These are phyloP conservation scores for Calephelis perditalis DNA, from an alignment of 2,888 invertebrate species.

Conservation along the genomic window DNA sequence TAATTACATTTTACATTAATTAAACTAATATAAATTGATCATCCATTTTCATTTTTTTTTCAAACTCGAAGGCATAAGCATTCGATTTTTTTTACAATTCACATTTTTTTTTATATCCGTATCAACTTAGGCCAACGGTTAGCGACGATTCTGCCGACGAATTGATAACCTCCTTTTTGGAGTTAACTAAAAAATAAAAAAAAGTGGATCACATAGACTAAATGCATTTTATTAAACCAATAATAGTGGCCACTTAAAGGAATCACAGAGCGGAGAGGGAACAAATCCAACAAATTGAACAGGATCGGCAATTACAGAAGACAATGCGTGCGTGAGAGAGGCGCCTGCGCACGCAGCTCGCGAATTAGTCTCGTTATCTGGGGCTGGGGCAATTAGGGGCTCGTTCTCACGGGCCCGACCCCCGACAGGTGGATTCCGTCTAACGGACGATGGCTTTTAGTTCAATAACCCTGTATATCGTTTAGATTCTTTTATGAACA, in stretches of 20 bases:
- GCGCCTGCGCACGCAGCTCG: slow-evolving; percentile 69
- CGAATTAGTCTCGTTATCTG: slow-evolving; percentile 75
- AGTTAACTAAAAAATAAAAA: not conserved
- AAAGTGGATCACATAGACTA: slow-evolving; percentile 22
- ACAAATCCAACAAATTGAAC: slow-evolving; percentile 71
- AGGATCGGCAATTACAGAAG: slow-evolving; percentile 77
- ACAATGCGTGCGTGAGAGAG: slow-evolving; percentile 76
- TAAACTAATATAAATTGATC: too few species aligned
- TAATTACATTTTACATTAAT: too few species aligned
- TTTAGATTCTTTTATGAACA: too few species aligned
- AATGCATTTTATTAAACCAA: slow-evolving; percentile 68
- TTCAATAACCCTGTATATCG: too few species aligned
- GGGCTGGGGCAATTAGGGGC: slow-evolving; percentile 67
- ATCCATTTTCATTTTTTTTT: too few species aligned
- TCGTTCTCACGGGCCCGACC: slow-evolving; percentile 63
- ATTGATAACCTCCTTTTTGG: too few species aligned
- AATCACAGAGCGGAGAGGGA: slow-evolving; percentile 71
- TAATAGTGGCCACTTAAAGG: slow-evolving; percentile 75
- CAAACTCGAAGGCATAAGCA: too few species aligned
- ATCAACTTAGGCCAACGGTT: too few species aligned
- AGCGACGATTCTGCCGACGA: too few species aligned
- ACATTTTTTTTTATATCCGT: too few species aligned
- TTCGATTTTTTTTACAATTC: too few species aligned
- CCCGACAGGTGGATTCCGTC: slow-evolving; percentile 43
- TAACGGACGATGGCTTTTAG: slow-evolving; percentile 25